These are phyloP conservation scores for Trichonephila inaurata DNA, from an alignment of 1,140 invertebrate genomes.

Conservation along the genomic window DNA sequence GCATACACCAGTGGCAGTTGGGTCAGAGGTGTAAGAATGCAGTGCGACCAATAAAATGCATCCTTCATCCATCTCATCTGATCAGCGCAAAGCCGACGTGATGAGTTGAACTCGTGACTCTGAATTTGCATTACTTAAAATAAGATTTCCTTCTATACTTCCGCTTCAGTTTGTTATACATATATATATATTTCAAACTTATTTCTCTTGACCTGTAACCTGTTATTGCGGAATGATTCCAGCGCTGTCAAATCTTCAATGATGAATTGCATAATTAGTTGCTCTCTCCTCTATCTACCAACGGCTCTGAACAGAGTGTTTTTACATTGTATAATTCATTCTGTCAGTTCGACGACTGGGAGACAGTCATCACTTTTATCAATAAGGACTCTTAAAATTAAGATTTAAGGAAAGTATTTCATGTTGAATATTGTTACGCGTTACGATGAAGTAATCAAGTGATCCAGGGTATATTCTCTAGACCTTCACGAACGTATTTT, in stretches of 20 bases:
- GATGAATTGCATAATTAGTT: constrained; percentile 45
- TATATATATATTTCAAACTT: not conserved
- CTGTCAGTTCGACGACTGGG: not conserved
- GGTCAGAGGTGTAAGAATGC: constrained; percentile 30
- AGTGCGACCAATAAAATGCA: constrained; percentile 53
- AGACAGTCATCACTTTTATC: not conserved
- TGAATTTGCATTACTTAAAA: constrained; percentile 60
- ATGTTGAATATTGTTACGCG: not conserved
- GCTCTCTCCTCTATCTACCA: not conserved
- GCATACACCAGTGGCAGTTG: constrained; percentile 6
- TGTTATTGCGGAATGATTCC: not conserved
- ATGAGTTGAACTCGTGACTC: constrained; percentile 60
- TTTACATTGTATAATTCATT: not conserved
- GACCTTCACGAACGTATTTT: too few relatives aligned
- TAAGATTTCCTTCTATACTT: constrained; percentile 43
- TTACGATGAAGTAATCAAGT: not conserved
- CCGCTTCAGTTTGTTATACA: constrained; percentile 31
- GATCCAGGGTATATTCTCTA: too few relatives aligned
- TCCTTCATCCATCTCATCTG: constrained; percentile 44
- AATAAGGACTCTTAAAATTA: not conserved
- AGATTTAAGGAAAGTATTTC: not conserved
- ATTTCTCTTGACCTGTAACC: constrained; percentile 29
- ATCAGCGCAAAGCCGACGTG: constrained; percentile 32
- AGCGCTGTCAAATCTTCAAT: not conserved
- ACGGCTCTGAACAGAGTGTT: not conserved